Percentiles rank a stretch among this genome's conserved stretches.
These are phyloP conservation scores for Acomys russatus DNA, from an alignment of 2,797 vertebrate genomes.

Conservation along the genomic window DNA sequence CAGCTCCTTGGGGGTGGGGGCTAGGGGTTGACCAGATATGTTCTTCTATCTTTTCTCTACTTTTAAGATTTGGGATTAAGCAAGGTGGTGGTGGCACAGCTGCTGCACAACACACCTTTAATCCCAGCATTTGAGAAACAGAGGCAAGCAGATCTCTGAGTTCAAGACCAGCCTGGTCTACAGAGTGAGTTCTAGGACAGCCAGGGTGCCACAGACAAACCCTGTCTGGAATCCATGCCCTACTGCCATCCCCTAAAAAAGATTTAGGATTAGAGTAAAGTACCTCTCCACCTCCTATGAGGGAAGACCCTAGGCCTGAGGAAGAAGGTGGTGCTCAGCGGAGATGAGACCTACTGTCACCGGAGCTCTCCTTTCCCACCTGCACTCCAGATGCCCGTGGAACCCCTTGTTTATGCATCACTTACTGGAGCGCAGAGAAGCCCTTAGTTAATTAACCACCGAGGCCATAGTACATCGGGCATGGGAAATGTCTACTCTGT, in stretches of 20 bases:
- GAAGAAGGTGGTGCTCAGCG: neutral
- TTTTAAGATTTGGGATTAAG: neutral
- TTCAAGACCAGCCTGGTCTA: neutral
- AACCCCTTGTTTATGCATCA: rapidly evolving
- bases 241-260: neutral
- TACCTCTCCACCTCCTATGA: neutral
- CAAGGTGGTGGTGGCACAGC: neutral
- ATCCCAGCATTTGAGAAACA: neutral
- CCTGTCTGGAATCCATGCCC: neutral
- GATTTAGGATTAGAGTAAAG: neutral
- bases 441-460: neutral
- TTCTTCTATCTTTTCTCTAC: neutral
- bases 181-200: neutral
- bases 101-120: neutral
- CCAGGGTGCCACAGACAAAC: neutral
- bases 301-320: neutral
- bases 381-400: rapidly evolving
- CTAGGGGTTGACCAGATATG: neutral
- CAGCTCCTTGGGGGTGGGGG: rapidly evolving
- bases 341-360: rapidly evolving
- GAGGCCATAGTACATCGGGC: neutral
- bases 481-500: neutral
- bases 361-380: neutral
- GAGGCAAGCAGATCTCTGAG: neutral
- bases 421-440: neutral